Evolutionary conservation across 2,888 invertebrate genomes (phyloP).

Genomic region (Calameuta filiformis): DNA sequence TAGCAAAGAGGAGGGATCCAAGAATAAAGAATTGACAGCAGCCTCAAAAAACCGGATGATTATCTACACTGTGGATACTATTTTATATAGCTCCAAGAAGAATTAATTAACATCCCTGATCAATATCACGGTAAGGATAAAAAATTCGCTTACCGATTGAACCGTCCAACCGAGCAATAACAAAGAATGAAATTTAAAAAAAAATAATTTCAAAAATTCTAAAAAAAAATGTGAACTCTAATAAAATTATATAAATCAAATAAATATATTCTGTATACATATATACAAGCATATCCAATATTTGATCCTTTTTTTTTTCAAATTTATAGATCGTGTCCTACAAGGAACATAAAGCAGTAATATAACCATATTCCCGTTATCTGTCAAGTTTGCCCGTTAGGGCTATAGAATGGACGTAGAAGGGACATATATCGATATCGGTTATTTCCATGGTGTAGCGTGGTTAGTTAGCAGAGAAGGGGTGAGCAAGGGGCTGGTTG

Average conservation of each 20-base stretch:
- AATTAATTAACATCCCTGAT: constrained; percentile 42
- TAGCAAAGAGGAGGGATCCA: constrained; percentile 23
- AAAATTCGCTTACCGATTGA: neutral
- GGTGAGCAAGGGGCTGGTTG: constrained; percentile 41
- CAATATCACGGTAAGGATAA: constrained; percentile 24
- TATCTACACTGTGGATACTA: constrained; percentile 37
- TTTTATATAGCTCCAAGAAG: constrained; percentile 40
- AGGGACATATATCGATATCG: constrained; percentile 28
- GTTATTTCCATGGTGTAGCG: constrained; percentile 49
- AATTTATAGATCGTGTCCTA: neutral
- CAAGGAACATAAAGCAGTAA: neutral
- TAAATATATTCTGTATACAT: neutral
- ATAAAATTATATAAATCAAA: neutral
- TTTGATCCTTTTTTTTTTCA: neutral
- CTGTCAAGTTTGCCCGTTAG: neutral
- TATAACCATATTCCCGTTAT: neutral
- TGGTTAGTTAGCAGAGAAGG: constrained; percentile 44
- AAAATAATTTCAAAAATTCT: neutral
- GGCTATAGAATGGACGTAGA: neutral
- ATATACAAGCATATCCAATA: neutral
- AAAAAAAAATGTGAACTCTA: neutral
- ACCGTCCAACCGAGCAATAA: neutral
- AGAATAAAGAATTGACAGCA: constrained; percentile 32
- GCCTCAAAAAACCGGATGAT: constrained; percentile 40
- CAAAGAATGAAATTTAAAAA: neutral